Base-by-base conservation (phyloP, 2,797 vertebrate genomes). In the Microhierax caerulescens region DNA sequence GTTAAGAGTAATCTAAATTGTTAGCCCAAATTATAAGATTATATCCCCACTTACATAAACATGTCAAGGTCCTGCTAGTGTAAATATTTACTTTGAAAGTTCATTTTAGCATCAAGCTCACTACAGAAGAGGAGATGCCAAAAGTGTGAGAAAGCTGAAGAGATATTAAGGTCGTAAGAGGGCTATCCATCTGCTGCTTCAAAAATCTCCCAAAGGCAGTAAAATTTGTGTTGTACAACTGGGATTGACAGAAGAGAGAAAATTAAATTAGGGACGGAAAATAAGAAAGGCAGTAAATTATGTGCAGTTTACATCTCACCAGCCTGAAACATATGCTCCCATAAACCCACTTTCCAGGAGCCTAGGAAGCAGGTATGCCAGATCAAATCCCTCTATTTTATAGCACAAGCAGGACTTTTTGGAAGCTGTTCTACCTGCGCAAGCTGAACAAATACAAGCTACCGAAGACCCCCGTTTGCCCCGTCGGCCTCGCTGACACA, bases 1-100 rank as follows among this genome's bases (percentile, higher is more conserved):
- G 89, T 86, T 54, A 95, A 96, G 88, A 97, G 92, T 70, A 97
- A 81, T 92, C 96, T 93, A 96, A 97, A 96, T 82, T 97, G 95
- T 94, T 92, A 88, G 69, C 47, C 84, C 61, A 91, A 97, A 96
- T 97, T 97, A 96, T 64, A 59, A 93, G 94, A 96, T 97, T 97
- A 95, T 47, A 87, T 47, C 88, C 94, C 47, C 68, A n/a, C 60
- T 97, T 93, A 85, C 22, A 79, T 86, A 94, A 92, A 95, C 93
- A 93, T 51, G 85, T 88, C 94, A 94, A 90, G 94, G 93, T 95
- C 91, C 82, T 70, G 43, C 82, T 91, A 63, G 67, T 0, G 13
- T 63, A 96, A 97, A 95, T 85, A 89, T 95, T 97, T 96, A 95
- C 94, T 94, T 95, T 86, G 36, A 83, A 95, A 95, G 95, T 94